A percentile compares a stretch with the other conserved stretches of the same genome.
phyloP scores from a whole-genome alignment of 2,113 vertebrate genomes.

The Anguilla japonica region DNA sequence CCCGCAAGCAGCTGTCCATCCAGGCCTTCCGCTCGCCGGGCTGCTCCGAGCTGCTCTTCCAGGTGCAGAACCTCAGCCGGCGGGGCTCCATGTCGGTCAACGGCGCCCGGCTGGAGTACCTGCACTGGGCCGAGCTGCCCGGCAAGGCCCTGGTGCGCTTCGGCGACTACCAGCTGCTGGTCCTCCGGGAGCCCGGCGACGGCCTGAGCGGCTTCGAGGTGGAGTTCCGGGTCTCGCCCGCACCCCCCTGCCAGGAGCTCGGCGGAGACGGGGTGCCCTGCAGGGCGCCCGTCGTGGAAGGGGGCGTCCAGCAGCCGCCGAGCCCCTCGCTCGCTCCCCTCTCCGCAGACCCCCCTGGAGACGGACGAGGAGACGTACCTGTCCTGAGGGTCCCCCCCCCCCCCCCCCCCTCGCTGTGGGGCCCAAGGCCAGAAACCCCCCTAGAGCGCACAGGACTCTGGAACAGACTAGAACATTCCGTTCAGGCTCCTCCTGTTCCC shows the following conservation, averaged over 20 bases:
- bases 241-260: conserved; percentile 71
- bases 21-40: conserved; percentile 72
- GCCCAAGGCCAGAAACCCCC: no score
- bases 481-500: not conserved
- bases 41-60: conserved; percentile 68
- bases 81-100: conserved; percentile 71
- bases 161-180: conserved; percentile 80
- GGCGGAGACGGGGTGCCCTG: conserved; percentile 37
- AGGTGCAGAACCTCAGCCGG: conserved; percentile 89
- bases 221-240: conserved; percentile 67
- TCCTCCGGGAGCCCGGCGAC: conserved; percentile 76
- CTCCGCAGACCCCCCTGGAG: conserved; percentile 44
- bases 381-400: not conserved
- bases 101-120: conserved; percentile 66
- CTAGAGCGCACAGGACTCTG: no score
- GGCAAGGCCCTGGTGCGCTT: conserved; percentile 77
- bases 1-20: conserved; percentile 80
- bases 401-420: no score
- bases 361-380: conserved; percentile 49
- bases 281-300: conserved; percentile 48
- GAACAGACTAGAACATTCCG: not conserved
- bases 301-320: not conserved
- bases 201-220: conserved; percentile 77
- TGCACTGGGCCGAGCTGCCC: conserved; percentile 79
- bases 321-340: not conserved